These are phyloP conservation scores for Grapholita molesta DNA, from an alignment of 1,140 invertebrate genomes.

Conservation along the genomic window DNA sequence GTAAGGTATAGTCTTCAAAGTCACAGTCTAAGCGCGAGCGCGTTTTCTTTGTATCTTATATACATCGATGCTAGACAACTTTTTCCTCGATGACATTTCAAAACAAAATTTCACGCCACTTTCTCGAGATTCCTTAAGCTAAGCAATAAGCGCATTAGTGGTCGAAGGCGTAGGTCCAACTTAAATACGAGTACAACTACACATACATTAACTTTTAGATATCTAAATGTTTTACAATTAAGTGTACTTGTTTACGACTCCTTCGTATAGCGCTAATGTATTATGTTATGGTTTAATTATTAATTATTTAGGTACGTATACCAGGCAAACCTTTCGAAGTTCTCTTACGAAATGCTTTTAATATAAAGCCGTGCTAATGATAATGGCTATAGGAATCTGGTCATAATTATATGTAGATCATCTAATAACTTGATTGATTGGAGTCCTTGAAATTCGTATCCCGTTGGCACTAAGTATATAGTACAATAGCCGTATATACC, in stretches of 20 bases:
- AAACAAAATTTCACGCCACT: not conserved
- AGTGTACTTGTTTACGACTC: no score
- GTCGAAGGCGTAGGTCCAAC: no score
- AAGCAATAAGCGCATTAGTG: not conserved
- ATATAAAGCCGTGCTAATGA: not conserved
- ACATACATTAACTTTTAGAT: no score
- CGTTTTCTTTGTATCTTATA: conserved; percentile 2
- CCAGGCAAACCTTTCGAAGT: not conserved
- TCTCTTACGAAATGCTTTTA: not conserved
- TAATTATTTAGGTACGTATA: no score
- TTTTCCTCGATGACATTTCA: not conserved
- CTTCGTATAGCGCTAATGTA: not conserved
- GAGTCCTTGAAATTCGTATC: not conserved
- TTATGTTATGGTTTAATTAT: not conserved
- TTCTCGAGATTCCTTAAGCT: not conserved
- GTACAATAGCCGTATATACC: conserved; percentile 6
- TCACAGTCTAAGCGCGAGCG: not conserved
- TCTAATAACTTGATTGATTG: not conserved
- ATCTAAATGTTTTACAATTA: no score
- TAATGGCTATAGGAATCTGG: not conserved
- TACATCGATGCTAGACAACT: not conserved
- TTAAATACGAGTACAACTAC: no score
- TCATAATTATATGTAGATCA: not conserved
- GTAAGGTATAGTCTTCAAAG: not conserved
- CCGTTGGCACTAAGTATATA: not conserved